Conservation (phyloP, 1,140 invertebrate species). For the Conopomorpha cramerella region DNA sequence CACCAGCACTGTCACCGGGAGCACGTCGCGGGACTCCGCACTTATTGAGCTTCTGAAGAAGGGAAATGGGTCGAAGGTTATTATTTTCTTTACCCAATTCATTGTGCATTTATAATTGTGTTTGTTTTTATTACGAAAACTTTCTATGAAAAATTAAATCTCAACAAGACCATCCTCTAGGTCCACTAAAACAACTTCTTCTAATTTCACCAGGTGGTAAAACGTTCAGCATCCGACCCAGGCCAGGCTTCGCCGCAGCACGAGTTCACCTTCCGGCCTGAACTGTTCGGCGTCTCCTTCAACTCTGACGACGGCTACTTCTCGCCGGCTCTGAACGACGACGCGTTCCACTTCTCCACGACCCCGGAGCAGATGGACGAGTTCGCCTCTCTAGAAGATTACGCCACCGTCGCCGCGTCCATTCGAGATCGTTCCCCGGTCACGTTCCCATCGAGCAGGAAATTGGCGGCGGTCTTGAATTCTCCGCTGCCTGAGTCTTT, state of each 20-base stretch:
- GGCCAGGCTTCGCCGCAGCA: conserved; percentile 63
- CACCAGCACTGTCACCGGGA: not conserved
- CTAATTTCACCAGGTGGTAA: conserved; percentile 31
- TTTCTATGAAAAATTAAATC: too few relatives aligned
- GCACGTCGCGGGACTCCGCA: conserved; percentile 58
- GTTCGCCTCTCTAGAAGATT: conserved; percentile 70
- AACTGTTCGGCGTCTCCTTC: conserved; percentile 66
- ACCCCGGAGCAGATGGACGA: conserved; percentile 69
- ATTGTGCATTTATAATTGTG: too few relatives aligned
- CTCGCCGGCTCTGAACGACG: conserved; percentile 73
- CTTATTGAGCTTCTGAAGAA: conserved; percentile 67
- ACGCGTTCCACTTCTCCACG: conserved; percentile 78
- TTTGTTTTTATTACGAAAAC: too few relatives aligned
- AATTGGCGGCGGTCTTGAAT: conserved; percentile 74
- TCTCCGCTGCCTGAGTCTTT: conserved; percentile 77
- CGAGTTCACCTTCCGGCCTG: conserved; percentile 63
- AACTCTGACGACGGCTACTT: conserved; percentile 74
- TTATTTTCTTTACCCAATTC: too few relatives aligned
- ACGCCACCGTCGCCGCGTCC: conserved; percentile 57
- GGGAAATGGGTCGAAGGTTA: too few relatives aligned
- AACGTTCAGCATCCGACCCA: conserved; percentile 67
- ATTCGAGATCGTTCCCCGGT: conserved; percentile 63
- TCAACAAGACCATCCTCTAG: too few relatives aligned
- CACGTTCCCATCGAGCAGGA: conserved; percentile 70
- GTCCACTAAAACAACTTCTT: too few relatives aligned